Percentiles rank a stretch among this genome's conserved stretches.
Conservation (phyloP, 1,140 invertebrate genomes). For the Pachyrhynchus sulphureomaculatus region DNA sequence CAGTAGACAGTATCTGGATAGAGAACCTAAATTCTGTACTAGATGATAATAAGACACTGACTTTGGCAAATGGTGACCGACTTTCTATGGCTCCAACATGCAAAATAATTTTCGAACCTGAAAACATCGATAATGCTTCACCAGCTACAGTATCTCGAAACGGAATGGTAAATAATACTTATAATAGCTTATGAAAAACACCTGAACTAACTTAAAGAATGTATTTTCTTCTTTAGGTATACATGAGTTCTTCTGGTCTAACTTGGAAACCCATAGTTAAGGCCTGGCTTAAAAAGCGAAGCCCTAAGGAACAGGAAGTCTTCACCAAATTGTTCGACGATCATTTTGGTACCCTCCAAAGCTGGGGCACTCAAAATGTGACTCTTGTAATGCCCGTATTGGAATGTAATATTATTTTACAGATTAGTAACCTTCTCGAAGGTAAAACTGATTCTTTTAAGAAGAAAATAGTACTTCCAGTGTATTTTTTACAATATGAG, state of each 20-base stretch:
- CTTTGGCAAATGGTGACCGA: constrained; percentile 91
- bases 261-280: constrained; percentile 82
- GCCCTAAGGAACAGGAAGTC: constrained; percentile 69
- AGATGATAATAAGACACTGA: constrained; percentile 93
- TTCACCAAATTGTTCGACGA: constrained; percentile 78
- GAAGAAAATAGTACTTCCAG: no score
- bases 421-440: constrained; percentile 82
- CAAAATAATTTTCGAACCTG: constrained; percentile 95
- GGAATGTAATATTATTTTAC: constrained; percentile 85
- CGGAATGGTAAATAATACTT: constrained; percentile 90
- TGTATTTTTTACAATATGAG: not conserved
- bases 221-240: constrained; percentile 57
- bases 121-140: constrained; percentile 96
- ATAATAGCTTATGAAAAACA: no score
- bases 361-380: constrained; percentile 83
- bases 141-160: constrained; percentile 94
- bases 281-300: constrained; percentile 82
- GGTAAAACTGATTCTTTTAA: constrained; percentile 46
- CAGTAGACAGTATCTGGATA: constrained; percentile 96
- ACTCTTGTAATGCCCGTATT: constrained; percentile 81
- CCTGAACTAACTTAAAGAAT: no score
- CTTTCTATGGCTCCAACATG: constrained; percentile 88
- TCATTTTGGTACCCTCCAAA: constrained; percentile 75
- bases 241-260: constrained; percentile 94
- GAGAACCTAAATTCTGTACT: constrained; percentile 96